Evolutionary conservation across 1,140 invertebrate genomes (phyloP).

Genomic region (Pogonomyrmex barbatus): DNA sequence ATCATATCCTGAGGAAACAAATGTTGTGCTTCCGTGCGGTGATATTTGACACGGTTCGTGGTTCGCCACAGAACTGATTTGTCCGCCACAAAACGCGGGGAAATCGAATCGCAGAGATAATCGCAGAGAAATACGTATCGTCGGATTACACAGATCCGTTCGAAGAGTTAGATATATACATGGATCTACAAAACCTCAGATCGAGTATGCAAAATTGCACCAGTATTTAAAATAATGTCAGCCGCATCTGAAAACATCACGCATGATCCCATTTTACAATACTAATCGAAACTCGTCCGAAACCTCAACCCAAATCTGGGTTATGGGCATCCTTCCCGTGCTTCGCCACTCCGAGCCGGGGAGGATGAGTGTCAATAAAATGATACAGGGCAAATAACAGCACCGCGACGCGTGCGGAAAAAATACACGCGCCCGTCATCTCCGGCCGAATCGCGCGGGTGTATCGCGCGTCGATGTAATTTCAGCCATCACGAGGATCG

Average conservation of each 20-base stretch:
- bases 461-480: constrained; percentile 41
- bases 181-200: neutral
- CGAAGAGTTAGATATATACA: constrained; percentile 6
- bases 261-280: neutral
- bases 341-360: neutral
- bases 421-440: neutral
- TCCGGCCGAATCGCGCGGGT: constrained; percentile 24
- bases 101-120: constrained; percentile 45
- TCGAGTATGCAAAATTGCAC: neutral
- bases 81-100: constrained; percentile 13
- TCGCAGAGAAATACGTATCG: constrained; percentile 24
- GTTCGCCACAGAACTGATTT: constrained; percentile 50
- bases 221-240: constrained; percentile 6
- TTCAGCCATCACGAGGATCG: constrained; percentile 2
- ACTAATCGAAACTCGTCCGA: constrained; percentile 8
- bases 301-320: neutral
- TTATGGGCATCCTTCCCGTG: neutral
- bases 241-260: neutral
- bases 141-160: constrained; percentile 21
- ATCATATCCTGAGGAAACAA: constrained; percentile 26
- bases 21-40: neutral
- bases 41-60: constrained; percentile 57
- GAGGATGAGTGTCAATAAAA: constrained; percentile 66
- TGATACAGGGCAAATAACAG: constrained; percentile 60
- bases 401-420: neutral